Base-by-base conservation (phyloP, 1,140 invertebrate genomes). In the Octopus sinensis region DNA sequence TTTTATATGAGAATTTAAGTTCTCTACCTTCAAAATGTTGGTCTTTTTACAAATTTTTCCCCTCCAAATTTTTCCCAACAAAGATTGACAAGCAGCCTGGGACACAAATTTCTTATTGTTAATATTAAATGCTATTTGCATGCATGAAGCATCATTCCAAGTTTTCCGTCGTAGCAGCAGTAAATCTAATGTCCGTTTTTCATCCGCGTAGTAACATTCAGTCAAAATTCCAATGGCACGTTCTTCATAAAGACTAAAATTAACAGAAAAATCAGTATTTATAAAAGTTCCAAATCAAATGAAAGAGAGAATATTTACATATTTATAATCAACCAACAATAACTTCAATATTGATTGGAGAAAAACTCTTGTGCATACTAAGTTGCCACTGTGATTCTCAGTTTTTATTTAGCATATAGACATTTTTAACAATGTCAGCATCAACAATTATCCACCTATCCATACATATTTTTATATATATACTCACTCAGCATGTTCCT, bases 201-300 rank as follows among this genome's bases (percentile, higher is more conserved):
- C 89, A 82, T 90, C 89, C 52, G 83, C 84, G 23, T 84, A 80
- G 81, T 90, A 88, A 81, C 90, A 91, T 68, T 87, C 87, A 83
- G 88, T 90, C 7, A 91, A 81, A 10, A 91, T 88, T 71, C 87
- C 88, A 43, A 89, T 84, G 10, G 89, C 89, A 23, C 88, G 82
- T 73, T 86, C 80, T 52, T 86, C 87, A 85, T 87, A 91, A 78
- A 87, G 86, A 56, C 89, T 90, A 82, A 73, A 87, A 83, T 53
- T 4, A 82, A 54, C 53, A 5, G 30, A 43, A 78, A 76, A 56
- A 77, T 51, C 76, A 76, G 4, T 13, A 81, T 76, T 6, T 71
- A 68, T n/a, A 2, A 68, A 68, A 13, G 12, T 12, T n/a, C n/a
- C n/a, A 12, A 68, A 68, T 68, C 12, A 68, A 68, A 68, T 68